These are phyloP conservation scores for Pachypsylla venusta DNA, from an alignment of 1,140 invertebrate genomes.

Conservation along the genomic window DNA sequence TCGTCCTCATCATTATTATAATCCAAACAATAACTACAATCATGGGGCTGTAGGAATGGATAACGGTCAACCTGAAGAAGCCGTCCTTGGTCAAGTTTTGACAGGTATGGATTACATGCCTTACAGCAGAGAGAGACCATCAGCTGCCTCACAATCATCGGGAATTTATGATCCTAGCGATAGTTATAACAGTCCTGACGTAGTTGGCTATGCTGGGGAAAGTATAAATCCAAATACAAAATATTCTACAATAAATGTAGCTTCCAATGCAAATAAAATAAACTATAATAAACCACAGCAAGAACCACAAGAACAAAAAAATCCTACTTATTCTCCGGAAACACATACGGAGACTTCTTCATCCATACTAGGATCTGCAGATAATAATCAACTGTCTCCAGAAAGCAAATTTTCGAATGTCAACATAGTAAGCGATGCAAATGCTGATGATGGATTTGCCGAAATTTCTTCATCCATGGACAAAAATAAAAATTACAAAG, in stretches of 20 bases:
- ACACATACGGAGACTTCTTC: not conserved
- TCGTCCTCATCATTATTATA: constrained; percentile 2
- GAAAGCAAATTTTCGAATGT: not conserved
- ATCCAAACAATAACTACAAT: not conserved
- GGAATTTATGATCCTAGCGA: constrained; percentile 17
- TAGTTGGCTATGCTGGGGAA: constrained; percentile 17
- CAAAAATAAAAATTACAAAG: constrained; percentile 1
- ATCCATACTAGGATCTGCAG: not conserved
- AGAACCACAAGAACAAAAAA: not conserved
- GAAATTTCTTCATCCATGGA: not conserved
- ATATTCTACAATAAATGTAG: constrained; percentile 15
- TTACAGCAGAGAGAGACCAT: constrained; percentile 17
- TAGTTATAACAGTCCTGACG: constrained; percentile 11
- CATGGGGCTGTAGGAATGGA: constrained; percentile 17
- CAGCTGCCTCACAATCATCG: not conserved
- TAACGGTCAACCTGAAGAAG: constrained; percentile 48
- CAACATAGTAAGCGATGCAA: not conserved
- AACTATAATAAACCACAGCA: not conserved
- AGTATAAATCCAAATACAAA: constrained; percentile 18
- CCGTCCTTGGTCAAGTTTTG: constrained; percentile 52
- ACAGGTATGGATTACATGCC: constrained; percentile 34
- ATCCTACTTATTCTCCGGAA: not conserved
- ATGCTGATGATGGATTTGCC: not conserved
- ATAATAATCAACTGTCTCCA: not conserved
- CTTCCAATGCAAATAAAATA: constrained; percentile 14